These are phyloP conservation scores for Sinodicranocentrus sp. DNA, from an alignment of 2,888 invertebrate genomes.

Conservation along the genomic window DNA sequence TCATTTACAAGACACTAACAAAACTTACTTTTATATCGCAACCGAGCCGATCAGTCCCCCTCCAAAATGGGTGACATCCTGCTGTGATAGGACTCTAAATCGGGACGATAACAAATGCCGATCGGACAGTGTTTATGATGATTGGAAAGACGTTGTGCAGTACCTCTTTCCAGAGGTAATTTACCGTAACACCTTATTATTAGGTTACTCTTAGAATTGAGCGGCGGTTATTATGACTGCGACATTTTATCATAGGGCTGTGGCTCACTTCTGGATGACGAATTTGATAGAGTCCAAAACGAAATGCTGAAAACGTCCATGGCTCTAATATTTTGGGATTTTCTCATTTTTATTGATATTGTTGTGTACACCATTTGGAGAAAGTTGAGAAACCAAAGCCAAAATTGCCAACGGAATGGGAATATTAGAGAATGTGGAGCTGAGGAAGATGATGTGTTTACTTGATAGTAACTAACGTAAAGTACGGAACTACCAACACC, in stretches of 20 bases:
- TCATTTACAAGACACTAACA: constrained; percentile 61
- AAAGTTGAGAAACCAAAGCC: constrained; percentile 42
- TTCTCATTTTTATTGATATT: constrained; percentile 56
- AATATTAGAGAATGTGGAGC: constrained; percentile 48
- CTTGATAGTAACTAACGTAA: constrained; percentile 57
- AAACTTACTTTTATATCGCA: constrained; percentile 61
- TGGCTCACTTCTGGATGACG: constrained; percentile 63
- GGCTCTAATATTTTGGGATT: constrained; percentile 64
- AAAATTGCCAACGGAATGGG: constrained; percentile 55
- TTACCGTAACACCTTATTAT: no score
- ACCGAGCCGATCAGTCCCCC: constrained; percentile 70
- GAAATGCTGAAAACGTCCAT: constrained; percentile 67
- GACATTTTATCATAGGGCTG: constrained; percentile 48
- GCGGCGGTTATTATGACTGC: no score
- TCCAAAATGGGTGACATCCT: constrained; percentile 67
- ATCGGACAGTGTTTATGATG: constrained; percentile 69
- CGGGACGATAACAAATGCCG: constrained; percentile 69
- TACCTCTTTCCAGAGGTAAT: constrained; percentile 62
- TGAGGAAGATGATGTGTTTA: constrained; percentile 68
- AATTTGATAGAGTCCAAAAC: constrained; percentile 56
- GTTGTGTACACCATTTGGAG: constrained; percentile 62
- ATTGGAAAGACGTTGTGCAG: constrained; percentile 65
- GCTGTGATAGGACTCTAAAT: constrained; percentile 69
- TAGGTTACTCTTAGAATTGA: no score
- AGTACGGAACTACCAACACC: neutral